These are phyloP conservation scores for Molorchus minor DNA, from an alignment of 2,888 invertebrate genomes.

Conservation along the genomic window DNA sequence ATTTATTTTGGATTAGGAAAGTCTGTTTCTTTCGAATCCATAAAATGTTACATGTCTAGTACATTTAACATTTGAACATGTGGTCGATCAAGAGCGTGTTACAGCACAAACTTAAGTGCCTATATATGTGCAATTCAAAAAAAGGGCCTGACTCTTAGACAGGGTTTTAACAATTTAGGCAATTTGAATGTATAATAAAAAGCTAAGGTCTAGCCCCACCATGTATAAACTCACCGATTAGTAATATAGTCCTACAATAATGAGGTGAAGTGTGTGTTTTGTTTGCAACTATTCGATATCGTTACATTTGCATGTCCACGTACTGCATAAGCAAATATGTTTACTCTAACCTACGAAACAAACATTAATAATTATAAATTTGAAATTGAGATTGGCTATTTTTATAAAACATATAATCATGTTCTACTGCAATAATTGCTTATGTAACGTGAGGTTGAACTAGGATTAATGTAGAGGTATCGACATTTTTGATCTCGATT, in stretches of 20 bases:
- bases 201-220: conserved; percentile 55
- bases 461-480: conserved; percentile 52
- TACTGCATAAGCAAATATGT: conserved; percentile 40
- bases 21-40: conserved; percentile 24
- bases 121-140: conserved; percentile 63
- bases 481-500: conserved; percentile 57
- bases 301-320: conserved; percentile 33
- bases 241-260: conserved; percentile 53
- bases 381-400: conserved; percentile 24
- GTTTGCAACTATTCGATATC: conserved; percentile 51
- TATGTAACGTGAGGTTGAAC: conserved; percentile 38
- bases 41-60: conserved; percentile 28
- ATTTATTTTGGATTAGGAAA: conserved; percentile 21
- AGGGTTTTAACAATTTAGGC: conserved; percentile 56
- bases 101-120: conserved; percentile 61
- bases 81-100: conserved; percentile 39
- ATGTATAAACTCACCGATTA: conserved; percentile 57
- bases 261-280: conserved; percentile 56
- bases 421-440: conserved; percentile 28
- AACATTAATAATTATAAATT: no score
- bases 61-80: conserved; percentile 32
- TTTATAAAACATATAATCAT: conserved; percentile 19
- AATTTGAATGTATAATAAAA: conserved; percentile 51
- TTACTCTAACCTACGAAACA: conserved; percentile 1
- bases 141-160: conserved; percentile 62